Conservation (phyloP, 2,113 vertebrate genomes). For the Scalopus aquaticus region DNA sequence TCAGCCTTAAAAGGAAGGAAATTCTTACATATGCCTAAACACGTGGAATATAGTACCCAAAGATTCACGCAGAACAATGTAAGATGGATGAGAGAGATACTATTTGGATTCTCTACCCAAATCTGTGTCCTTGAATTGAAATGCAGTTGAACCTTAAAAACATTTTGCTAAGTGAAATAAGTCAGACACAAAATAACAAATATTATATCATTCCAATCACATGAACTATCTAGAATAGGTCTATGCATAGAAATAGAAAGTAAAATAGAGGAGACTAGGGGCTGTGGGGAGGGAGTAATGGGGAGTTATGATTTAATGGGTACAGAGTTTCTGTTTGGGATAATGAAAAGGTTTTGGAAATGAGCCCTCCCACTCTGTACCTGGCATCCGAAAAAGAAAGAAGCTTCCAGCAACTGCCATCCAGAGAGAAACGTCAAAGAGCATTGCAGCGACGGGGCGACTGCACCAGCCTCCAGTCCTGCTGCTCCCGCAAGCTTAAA, state of each 20-base stretch:
- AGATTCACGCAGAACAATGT: background rate
- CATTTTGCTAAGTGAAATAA: background rate
- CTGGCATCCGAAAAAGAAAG: too few species aligned
- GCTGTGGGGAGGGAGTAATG: background rate
- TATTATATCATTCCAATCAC: background rate
- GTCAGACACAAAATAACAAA: background rate
- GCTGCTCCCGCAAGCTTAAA: too few species aligned
- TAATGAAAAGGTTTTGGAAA: background rate
- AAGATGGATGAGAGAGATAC: background rate
- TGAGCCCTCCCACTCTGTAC: background rate
- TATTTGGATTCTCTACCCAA: too few species aligned
- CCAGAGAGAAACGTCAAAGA: too few species aligned
- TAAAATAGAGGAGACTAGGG: background rate
- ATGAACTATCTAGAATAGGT: background rate
- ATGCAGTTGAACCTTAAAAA: background rate
- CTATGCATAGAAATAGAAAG: background rate
- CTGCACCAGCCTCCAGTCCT: too few species aligned
- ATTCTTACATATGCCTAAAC: too few species aligned
- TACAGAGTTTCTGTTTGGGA: background rate
- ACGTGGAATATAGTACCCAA: background rate
- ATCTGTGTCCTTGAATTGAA: background rate
- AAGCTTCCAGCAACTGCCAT: too few species aligned
- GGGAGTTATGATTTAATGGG: background rate
- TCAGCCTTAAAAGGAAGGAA: too few species aligned
- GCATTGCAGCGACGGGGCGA: too few species aligned